Percentiles rank a stretch among this genome's conserved stretches.
These are phyloP conservation scores for Anabas testudineus DNA, from an alignment of 2,797 vertebrate species.

Conservation along the genomic window DNA sequence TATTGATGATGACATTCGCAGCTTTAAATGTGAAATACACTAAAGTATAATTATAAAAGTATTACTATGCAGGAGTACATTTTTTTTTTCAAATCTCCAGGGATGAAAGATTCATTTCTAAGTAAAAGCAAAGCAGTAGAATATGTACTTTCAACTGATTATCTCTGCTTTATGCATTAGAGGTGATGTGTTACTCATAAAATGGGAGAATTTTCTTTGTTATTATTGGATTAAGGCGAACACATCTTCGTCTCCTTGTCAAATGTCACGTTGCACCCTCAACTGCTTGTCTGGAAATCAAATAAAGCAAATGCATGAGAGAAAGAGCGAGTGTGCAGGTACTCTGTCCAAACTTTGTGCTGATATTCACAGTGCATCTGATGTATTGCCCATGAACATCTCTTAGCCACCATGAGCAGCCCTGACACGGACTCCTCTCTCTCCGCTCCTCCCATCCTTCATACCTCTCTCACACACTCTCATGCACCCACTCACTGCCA, in stretches of 20 bases:
- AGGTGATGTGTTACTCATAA: slow-evolving; percentile 7
- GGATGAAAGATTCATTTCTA: background rate
- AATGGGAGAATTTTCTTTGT: slow-evolving; percentile 46
- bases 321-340: background rate
- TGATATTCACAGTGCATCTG: slow-evolving; percentile 16
- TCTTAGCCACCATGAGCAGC: slow-evolving; percentile 14
- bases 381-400: slow-evolving; percentile 37
- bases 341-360: slow-evolving; percentile 43
- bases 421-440: slow-evolving; percentile 17
- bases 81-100: background rate
- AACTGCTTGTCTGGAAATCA: slow-evolving; percentile 37
- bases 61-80: background rate
- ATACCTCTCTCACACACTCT: slow-evolving; percentile 46
- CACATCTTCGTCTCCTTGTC: slow-evolving; percentile 52
- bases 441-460: slow-evolving; percentile 44
- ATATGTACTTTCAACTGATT: slow-evolving; percentile 30
- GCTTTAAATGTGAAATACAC: background rate
- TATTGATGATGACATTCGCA: too few species aligned
- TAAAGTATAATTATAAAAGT: background rate
- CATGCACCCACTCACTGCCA: slow-evolving; percentile 61
- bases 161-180: slow-evolving; percentile 19
- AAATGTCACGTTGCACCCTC: slow-evolving; percentile 38
- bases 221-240: slow-evolving; percentile 48
- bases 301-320: slow-evolving; percentile 13
- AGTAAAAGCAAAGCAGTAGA: background rate